A percentile compares a stretch with the other conserved stretches of the same genome.
These are phyloP conservation scores for Paralinhomoeus sp. DNA, from an alignment of 2,888 invertebrate species.

Conservation along the genomic window DNA sequence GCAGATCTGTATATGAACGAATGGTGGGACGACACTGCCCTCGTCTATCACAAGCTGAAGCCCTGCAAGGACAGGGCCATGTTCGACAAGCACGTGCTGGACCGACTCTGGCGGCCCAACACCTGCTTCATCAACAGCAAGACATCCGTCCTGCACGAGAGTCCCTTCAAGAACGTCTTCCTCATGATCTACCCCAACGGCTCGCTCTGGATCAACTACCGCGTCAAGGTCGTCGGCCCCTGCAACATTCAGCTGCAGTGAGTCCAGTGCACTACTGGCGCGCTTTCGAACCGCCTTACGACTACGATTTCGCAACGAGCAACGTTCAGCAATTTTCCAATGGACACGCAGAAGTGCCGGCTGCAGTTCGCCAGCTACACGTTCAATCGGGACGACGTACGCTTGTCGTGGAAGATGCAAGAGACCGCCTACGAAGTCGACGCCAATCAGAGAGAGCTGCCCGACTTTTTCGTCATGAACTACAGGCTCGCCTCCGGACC, in stretches of 20 bases:
- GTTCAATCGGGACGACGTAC: conserved; percentile 8
- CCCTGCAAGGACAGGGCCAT: conserved; percentile 11
- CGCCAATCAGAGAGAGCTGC: conserved; percentile 10
- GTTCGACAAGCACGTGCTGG: conserved; percentile 10
- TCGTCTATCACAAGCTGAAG: conserved; percentile 1
- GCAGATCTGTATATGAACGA: conserved; percentile 6
- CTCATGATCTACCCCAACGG: conserved; percentile 8
- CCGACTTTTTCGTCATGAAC: conserved; percentile 3
- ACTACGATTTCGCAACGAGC: no score
- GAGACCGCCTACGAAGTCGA: conserved; percentile 18
- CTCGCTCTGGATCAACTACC: conserved; percentile 23
- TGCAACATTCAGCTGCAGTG: conserved; percentile 11
- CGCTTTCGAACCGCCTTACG: no score
- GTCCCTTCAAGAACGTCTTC: conserved; percentile 4
- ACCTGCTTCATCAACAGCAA: conserved; percentile 12
- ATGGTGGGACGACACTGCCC: conserved; percentile 4
- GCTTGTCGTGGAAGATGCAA: conserved; percentile 6
- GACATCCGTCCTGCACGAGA: conserved; percentile 4
- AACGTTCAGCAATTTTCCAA: conserved; percentile 14
- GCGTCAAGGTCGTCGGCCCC: conserved; percentile 22
- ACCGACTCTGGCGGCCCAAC: conserved; percentile 12
- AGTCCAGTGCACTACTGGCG: no score
- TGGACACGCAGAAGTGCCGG: conserved; percentile 7
- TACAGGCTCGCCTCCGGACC: no score
- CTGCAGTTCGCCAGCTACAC: conserved; percentile 8